Percentiles rank a stretch among this genome's conserved stretches.
These are phyloP conservation scores for Gryon sp. DNA, from an alignment of 1,140 invertebrate genomes.

Conservation along the genomic window DNA sequence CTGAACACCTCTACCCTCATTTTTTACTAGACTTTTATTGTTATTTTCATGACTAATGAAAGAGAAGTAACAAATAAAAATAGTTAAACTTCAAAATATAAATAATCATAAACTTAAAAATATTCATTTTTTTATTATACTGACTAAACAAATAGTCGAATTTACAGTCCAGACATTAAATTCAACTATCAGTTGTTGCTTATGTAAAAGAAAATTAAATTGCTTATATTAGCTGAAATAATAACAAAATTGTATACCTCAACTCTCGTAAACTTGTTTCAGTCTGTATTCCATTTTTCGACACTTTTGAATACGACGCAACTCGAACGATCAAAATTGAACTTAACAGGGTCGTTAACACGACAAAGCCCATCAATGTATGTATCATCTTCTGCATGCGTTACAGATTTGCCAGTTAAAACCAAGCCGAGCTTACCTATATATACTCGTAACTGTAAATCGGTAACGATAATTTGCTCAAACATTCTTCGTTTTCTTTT, in stretches of 20 bases:
- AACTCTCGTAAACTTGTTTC: constrained; percentile 33
- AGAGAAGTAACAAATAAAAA: neutral
- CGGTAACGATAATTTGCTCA: constrained; percentile 32
- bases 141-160: no score
- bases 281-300: constrained; percentile 67
- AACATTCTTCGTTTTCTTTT: no score
- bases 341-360: constrained; percentile 43
- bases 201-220: neutral
- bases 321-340: constrained; percentile 57
- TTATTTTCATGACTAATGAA: no score
- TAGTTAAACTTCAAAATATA: neutral
- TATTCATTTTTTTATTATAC: no score
- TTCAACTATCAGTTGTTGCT: no score
- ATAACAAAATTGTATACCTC: no score
- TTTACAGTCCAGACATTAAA: no score
- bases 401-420: constrained; percentile 61
- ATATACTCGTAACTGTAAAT: constrained; percentile 76
- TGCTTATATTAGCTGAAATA: neutral
- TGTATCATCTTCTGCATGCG: constrained; percentile 63
- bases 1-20: constrained; percentile 48
- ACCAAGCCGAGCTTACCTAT: constrained; percentile 55
- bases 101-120: no score
- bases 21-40: neutral
- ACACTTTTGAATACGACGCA: constrained; percentile 71
- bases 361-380: constrained; percentile 42